Evolutionary conservation across 2,797 vertebrate species (phyloP).

Genomic region (Peromyscus nudipes): DNA sequence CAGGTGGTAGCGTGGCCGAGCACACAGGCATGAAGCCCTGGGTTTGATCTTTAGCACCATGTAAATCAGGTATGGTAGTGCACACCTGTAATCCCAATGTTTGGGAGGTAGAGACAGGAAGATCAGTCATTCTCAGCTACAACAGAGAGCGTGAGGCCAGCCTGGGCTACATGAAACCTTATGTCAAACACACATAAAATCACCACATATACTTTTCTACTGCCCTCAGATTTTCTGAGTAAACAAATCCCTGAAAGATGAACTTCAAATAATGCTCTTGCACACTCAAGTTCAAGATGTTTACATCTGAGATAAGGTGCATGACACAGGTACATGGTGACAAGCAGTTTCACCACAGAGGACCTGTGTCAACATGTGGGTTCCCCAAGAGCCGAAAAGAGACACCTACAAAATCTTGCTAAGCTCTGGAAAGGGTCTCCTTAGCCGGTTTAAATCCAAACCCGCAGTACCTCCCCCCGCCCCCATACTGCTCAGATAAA

Average conservation of each 20-base stretch:
- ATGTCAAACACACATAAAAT: not conserved
- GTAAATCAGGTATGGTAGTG: not conserved
- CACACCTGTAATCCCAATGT: not conserved
- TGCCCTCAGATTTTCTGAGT: not conserved
- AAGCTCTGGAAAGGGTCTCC: not conserved
- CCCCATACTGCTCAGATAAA: not conserved
- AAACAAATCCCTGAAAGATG: not conserved
- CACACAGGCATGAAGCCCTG: not conserved
- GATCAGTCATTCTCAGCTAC: not conserved
- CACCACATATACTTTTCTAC: not conserved
- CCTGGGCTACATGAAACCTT: not conserved
- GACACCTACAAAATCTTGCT: not conserved
- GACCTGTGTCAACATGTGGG: not conserved
- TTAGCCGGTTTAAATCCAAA: not conserved
- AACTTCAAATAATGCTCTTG: not conserved
- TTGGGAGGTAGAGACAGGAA: not conserved
- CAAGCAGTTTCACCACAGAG: not conserved
- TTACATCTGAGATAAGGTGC: not conserved
- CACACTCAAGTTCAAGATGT: not conserved
- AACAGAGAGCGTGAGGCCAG: not conserved
- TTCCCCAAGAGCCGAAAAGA: constrained; percentile 18
- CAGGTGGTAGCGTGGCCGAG: not conserved
- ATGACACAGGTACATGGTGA: not conserved
- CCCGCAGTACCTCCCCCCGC: not conserved
- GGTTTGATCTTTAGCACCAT: not conserved